These are phyloP conservation scores for Julus scanicus DNA, from an alignment of 2,888 invertebrate species.

Conservation along the genomic window DNA sequence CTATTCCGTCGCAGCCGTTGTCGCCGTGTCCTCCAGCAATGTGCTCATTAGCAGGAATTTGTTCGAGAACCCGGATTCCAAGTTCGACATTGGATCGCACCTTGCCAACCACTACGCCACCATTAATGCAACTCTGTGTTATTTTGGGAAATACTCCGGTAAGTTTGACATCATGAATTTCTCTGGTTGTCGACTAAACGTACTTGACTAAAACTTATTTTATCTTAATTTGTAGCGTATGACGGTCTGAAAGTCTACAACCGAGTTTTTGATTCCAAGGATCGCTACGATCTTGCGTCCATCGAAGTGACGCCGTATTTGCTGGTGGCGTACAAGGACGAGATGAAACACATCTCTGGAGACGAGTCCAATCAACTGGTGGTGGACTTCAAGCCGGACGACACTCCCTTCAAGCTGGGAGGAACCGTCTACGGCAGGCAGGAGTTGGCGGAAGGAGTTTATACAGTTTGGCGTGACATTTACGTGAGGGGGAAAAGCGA, in stretches of 20 bases:
- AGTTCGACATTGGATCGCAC: slow-evolving; percentile 95
- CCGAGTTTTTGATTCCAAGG: slow-evolving; percentile 75
- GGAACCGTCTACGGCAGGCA: slow-evolving; percentile 90
- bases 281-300: slow-evolving; percentile 93
- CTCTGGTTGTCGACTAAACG: background rate
- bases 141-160: slow-evolving; percentile 75
- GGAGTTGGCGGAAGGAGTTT: slow-evolving; percentile 76
- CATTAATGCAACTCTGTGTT: slow-evolving; percentile 94
- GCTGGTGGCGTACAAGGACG: slow-evolving; percentile 85
- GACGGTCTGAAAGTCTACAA: slow-evolving; percentile 64
- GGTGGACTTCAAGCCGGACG: slow-evolving; percentile 77
- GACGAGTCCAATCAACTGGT: slow-evolving; percentile 78
- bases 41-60: slow-evolving; percentile 89
- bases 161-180: background rate
- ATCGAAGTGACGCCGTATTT: slow-evolving; percentile 92
- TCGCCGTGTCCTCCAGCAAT: slow-evolving; percentile 92
- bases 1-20: slow-evolving; percentile 90
- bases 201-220: too few relatives aligned
- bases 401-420: slow-evolving; percentile 80
- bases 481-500: slow-evolving; percentile 93
- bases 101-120: slow-evolving; percentile 91
- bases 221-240: slow-evolving; percentile 11
- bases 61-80: slow-evolving; percentile 82
- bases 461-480: slow-evolving; percentile 92
- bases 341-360: slow-evolving; percentile 62